Base-by-base conservation (phyloP, 1,140 invertebrate species). In the Leptoteleia sp. region DNA sequence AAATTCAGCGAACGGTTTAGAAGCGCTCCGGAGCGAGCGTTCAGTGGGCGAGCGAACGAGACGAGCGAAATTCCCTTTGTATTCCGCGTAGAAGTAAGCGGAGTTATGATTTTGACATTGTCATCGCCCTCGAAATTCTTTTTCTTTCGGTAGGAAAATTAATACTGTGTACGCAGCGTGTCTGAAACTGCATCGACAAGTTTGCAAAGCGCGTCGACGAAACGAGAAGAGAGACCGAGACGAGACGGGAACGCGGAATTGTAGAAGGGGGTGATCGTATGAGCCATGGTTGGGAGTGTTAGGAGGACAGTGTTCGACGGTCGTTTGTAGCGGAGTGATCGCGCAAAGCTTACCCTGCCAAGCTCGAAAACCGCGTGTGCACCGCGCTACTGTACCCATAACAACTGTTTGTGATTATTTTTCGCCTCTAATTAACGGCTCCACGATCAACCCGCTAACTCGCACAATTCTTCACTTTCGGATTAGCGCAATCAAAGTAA, bases 211-310 rank as follows among this genome's bases (percentile, higher is more conserved):
- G 65, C 57, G 71, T 72, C 65, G 71, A 38, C 16, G 77, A 76
- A 80, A 76, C 77, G 71, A 79, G 77, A 71, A 79, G 77, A 79
- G 77, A 52, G 22, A 3, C 70, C 50, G 77, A 75, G 77, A 59
- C 70, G 71, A 70, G 78, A 75, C 59, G 64, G 79, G 80, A 80
- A 82, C 79, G 75, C 77, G 77, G 82, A 82, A 85, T 85, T 79
- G 79, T 85, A 85, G 83, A 85, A 85, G 83, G 84, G 83, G 84
- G 84, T 85, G 83, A 85, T 84, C 83, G 76, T 81, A 76, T 75
- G 68, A 73, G 65, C 75, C 76, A 72, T 64, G 76, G 72, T 76
- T 68, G 59, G 68, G 70, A 70, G 79, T 78, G 68, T 76, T 76
- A 76, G 67, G 75, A 78, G 73, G 82, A 81, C 84, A 85, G 84